Base-by-base conservation (phyloP, 2,797 vertebrate species). In the Pseudochaenichthys georgianus region DNA sequence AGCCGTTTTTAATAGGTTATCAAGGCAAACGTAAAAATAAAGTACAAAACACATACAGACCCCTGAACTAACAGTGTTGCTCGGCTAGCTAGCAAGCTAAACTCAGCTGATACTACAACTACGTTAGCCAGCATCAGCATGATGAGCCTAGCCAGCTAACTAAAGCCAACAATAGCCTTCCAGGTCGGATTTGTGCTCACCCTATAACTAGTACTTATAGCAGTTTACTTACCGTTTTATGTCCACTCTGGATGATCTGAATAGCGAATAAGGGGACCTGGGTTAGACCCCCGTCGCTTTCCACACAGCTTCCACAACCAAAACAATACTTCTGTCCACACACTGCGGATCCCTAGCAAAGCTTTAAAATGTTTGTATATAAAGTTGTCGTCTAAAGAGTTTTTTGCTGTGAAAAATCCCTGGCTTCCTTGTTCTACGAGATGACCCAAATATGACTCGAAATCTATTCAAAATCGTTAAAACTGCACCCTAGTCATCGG, bases 291-390 rank as follows among this genome's bases (percentile, higher is more conserved):
- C 93, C 90, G 94, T 93, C 93, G 92, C 91, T 93, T 78, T 87
- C 83, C 87, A 86, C 92, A 94, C 95, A 94, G 95, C 95, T 95
- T 94, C 91, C 93, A 95, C 94, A 93, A 95, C 93, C 96, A 97
- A 96, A 96, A 97, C 96, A 97, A 96, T 96, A 96, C 95, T 95
- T 93, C 87, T 78, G 91, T 94, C 92, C 95, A 95, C 95, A 96
- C 96, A 96, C 96, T 97, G 96, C 96, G 94, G 96, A 95, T 95
- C 93, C 95, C 91, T 87, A 91, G 91, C 92, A 90, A 92, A 90
- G 90, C 78, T 91, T 89, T 85, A 87, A 91, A 94, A 93, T 82
- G 90, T 91, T 86, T 72, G 84, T 73, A 73, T 87, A 72, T 52
- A 66, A 78, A 78, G 53, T 64, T 86, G 69, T 89, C 87, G 81